Percentiles rank a stretch among this genome's conserved stretches.
These are phyloP conservation scores for Micromesistius poutassou DNA, from an alignment of 2,797 vertebrate genomes.

Conservation along the genomic window DNA sequence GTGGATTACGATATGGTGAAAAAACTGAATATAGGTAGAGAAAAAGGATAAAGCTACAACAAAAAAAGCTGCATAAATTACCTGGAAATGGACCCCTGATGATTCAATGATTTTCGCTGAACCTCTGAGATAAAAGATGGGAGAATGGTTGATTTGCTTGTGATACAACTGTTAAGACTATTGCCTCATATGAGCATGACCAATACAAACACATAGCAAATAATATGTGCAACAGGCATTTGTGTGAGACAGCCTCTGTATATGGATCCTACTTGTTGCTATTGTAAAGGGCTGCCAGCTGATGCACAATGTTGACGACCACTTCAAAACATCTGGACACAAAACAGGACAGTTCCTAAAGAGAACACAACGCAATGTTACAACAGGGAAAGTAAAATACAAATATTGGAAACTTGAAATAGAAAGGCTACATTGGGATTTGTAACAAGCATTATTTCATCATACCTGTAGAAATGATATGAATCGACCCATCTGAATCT, in stretches of 20 bases:
- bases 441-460: background rate
- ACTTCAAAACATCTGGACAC: constrained; percentile 94
- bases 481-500: constrained; percentile 97
- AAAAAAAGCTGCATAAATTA: constrained; percentile 43
- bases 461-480: constrained; percentile 94
- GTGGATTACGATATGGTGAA: background rate
- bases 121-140: constrained; percentile 63
- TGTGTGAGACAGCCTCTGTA: constrained; percentile 6
- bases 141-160: background rate
- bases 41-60: background rate
- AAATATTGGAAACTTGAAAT: background rate
- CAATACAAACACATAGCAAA: background rate
- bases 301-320: constrained; percentile 91
- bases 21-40: background rate
- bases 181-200: background rate
- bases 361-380: constrained; percentile 16
- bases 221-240: background rate
- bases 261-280: constrained; percentile 83
- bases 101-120: constrained; percentile 95
- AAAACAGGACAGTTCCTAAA: constrained; percentile 96
- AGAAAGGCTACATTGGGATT: background rate
- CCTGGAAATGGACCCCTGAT: constrained; percentile 97
- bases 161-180: background rate
- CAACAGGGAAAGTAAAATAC: background rate
- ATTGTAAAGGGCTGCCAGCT: constrained; percentile 92